phyloP scores from a whole-genome alignment of 2,797 vertebrate genomes.

The Apodemus agrarius region DNA sequence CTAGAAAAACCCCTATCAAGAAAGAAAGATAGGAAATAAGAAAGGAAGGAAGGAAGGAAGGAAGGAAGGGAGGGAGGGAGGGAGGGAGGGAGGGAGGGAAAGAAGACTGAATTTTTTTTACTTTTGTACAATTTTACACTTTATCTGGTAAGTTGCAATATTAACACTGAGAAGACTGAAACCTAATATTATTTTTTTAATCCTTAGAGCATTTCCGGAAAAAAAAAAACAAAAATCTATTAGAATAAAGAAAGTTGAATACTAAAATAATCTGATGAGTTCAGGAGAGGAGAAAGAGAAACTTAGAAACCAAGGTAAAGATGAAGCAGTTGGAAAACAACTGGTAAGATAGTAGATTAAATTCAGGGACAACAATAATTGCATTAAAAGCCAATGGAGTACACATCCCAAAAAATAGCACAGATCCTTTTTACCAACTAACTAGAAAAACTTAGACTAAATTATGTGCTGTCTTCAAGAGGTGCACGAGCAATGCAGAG shows the following conservation, averaged over 20 bases:
- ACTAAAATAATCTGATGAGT: neutral
- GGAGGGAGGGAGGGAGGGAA: too few species aligned
- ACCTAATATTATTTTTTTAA: neutral
- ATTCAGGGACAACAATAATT: conserved; percentile 6
- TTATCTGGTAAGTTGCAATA: neutral
- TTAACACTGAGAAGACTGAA: conserved; percentile 37
- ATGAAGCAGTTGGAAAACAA: conserved; percentile 17
- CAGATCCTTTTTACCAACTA: conserved; percentile 20
- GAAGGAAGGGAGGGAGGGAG: too few species aligned
- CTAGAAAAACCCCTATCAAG: neutral
- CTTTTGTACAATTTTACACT: neutral
- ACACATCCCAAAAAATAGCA: neutral
- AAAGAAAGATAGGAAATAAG: neutral
- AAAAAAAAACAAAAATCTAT: neutral
- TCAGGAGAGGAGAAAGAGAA: neutral
- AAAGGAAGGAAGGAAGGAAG: accelerated
- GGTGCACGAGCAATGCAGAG: neutral
- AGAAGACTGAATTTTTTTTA: neutral
- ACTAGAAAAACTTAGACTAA: neutral
- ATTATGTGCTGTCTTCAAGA: conserved; percentile 15
- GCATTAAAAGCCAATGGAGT: conserved; percentile 27
- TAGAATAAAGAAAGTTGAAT: conserved; percentile 1
- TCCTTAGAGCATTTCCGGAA: conserved; percentile 22
- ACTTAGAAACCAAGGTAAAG: neutral
- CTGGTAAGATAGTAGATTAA: neutral